A percentile compares a stretch with the other conserved stretches of the same genome.
Conservation (phyloP, 1,140 invertebrate genomes). For the Hycleus cichorii region DNA sequence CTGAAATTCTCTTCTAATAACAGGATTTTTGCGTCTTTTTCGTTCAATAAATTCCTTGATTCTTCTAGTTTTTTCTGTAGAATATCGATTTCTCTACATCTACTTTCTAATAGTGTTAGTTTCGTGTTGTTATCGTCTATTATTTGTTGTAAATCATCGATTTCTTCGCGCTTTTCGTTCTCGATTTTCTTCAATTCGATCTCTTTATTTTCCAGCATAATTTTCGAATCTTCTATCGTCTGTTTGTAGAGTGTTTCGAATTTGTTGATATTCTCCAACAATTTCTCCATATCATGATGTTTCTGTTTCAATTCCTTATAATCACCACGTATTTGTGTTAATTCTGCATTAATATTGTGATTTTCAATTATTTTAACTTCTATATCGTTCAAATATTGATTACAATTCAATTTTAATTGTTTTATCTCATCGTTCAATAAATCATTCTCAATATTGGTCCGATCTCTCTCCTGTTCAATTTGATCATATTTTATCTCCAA, state of each 20-base stretch:
- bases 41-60: slow-evolving; percentile 17
- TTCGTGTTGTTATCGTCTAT: no score
- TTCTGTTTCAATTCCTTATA: slow-evolving; percentile 27
- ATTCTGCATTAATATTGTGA: slow-evolving; percentile 16
- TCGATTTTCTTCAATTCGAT: neutral
- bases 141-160: no score
- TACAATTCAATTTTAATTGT: neutral
- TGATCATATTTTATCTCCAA: neutral
- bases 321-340: slow-evolving; percentile 30
- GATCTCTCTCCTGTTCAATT: slow-evolving; percentile 5
- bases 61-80: no score
- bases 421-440: neutral
- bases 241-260: neutral
- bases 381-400: neutral
- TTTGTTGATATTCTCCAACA: neutral
- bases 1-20: slow-evolving; percentile 32
- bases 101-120: no score
- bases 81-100: no score
- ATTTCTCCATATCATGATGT: neutral
- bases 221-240: neutral
- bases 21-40: slow-evolving; percentile 29
- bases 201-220: neutral
- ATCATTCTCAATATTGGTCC: neutral
- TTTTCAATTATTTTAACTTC: slow-evolving; percentile 5
- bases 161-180: no score